These are phyloP conservation scores for Calliphora vicina DNA, from an alignment of 1,140 invertebrate genomes.

Conservation along the genomic window DNA sequence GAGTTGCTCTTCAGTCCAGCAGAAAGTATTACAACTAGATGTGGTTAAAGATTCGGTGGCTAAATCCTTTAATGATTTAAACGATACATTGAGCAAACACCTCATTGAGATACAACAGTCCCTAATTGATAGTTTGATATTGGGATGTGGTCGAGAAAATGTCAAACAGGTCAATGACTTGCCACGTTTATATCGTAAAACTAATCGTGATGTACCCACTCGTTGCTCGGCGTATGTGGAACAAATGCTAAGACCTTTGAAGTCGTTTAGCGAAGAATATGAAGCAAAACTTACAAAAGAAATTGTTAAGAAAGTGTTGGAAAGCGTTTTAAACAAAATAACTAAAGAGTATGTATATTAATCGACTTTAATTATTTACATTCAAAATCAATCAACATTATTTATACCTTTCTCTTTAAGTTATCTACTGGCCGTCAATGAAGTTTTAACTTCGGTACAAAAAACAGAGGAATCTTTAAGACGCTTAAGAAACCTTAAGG, in stretches of 20 bases:
- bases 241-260: conserved; percentile 71
- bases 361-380: conserved; percentile 6
- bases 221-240: conserved; percentile 82
- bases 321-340: conserved; percentile 70
- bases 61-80: conserved; percentile 49
- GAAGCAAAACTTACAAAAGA: conserved; percentile 65
- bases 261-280: conserved; percentile 70
- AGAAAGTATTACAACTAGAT: neutral
- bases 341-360: conserved; percentile 72
- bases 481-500: conserved; percentile 83
- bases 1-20: conserved; percentile 40
- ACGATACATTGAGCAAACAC: conserved; percentile 41
- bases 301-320: conserved; percentile 67
- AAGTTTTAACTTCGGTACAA: conserved; percentile 91
- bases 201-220: conserved; percentile 85
- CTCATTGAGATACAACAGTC: conserved; percentile 47
- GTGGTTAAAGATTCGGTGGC: conserved; percentile 46
- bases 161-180: conserved; percentile 80
- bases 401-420: conserved; percentile 64
- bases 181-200: conserved; percentile 90
- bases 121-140: conserved; percentile 49
- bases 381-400: conserved; percentile 6
- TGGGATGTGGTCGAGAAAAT: conserved; percentile 55
- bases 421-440: conserved; percentile 80
- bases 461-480: conserved; percentile 93